Conservation (phyloP, 2,888 invertebrate species). For the Odontothrips loti region DNA sequence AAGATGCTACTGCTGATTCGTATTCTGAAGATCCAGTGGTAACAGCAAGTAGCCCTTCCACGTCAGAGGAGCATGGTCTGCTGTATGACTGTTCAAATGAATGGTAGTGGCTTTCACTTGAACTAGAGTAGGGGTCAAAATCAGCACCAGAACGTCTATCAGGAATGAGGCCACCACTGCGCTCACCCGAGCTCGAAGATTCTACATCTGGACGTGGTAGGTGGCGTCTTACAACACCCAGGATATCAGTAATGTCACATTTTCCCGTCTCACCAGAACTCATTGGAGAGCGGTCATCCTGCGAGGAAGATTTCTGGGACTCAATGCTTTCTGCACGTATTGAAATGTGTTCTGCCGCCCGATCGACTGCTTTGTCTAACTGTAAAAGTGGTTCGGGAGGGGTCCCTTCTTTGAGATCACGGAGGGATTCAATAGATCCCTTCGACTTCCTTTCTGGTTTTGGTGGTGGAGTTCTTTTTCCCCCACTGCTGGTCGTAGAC, state of each 20-base stretch:
- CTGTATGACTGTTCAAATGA: conserved; percentile 75
- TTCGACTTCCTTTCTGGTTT: conserved; percentile 21
- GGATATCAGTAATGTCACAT: conserved; percentile 30
- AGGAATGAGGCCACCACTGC: conserved; percentile 45
- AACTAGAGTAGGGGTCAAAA: conserved; percentile 77
- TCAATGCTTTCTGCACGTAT: neutral
- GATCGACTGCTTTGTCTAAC: neutral
- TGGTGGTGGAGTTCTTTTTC: conserved; percentile 28
- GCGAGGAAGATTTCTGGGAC: neutral
- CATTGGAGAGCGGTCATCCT: neutral
- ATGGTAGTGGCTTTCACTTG: conserved; percentile 83
- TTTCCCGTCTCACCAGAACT: neutral
- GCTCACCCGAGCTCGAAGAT: neutral
- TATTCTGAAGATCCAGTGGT: conserved; percentile 66
- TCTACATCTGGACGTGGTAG: conserved; percentile 44
- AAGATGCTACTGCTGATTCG: conserved; percentile 76
- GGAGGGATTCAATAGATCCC: neutral
- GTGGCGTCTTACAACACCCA: conserved; percentile 36
- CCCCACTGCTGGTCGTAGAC: conserved; percentile 35
- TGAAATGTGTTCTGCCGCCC: neutral
- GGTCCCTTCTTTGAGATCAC: neutral
- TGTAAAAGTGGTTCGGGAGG: neutral
- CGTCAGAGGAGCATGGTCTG: conserved; percentile 80
- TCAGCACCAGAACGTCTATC: conserved; percentile 74
- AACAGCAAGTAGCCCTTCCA: conserved; percentile 64